Base-by-base conservation (phyloP, 2,888 invertebrate species). In the Hydrotaea cyrtoneurina region DNA sequence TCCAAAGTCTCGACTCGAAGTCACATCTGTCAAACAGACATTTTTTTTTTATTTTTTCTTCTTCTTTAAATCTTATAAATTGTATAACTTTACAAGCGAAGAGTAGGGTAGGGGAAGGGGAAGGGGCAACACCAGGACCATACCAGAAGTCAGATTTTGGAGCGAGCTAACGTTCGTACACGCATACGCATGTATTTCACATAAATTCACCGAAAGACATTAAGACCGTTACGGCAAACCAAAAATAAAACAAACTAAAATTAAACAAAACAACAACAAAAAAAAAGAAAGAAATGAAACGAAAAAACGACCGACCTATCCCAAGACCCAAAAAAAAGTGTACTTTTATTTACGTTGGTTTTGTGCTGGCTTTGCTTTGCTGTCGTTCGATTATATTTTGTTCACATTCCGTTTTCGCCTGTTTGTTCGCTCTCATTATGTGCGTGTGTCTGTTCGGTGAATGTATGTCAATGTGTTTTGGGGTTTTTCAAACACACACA, bases 261-360 rank as follows among this genome's bases (percentile, higher is more conserved):
- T 21, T 11, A 26, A 50, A 26, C 11, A 57, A 64, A 59, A 71
- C 53, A 62, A 78, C 19, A 66, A 26, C 11, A 43, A 76, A 75
- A 43, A 46, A 26, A 69, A 46, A 21, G 21, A 64, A 46, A 50
- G 15, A 57, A 75, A 36, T 19, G 62, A 64, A 66, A 62, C 10
- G 36, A 71, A 82, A 72, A 78, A 79, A 78, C 71, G 75, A 71
- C 77, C 86, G 87, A 88, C 87, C 87, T 88, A 88, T 88, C 87
- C 87, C 87, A 88, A 88, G 87, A 83, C 82, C 83, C 82, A 82
- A 83, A 83, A 83, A 83, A 82, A 71, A 75, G 72, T 82, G 82
- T 79, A 79, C 77, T 85, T 82, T 82, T 80, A 82, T 77, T 80
- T 84, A 79, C 50, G 50, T 76, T 76, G 36, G 17, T 31, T 26